Evolutionary conservation across 2,888 invertebrate species (phyloP).

Genomic region (Drosophila dives): DNA sequence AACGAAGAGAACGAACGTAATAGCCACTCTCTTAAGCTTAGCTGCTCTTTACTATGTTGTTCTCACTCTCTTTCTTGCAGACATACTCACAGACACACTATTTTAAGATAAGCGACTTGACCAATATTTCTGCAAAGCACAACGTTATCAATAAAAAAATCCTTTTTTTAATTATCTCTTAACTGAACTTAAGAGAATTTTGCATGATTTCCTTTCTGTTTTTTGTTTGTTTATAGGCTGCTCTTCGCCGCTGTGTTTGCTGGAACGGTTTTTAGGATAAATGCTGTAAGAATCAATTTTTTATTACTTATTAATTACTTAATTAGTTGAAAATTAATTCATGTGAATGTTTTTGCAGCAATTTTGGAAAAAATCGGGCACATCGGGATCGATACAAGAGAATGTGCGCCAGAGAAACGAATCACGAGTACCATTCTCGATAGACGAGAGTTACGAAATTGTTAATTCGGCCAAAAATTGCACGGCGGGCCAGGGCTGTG

Average conservation of each 20-base stretch:
- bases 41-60: slow-evolving; percentile 20
- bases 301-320: neutral
- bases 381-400: slow-evolving; percentile 78
- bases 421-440: slow-evolving; percentile 61
- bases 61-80: slow-evolving; percentile 8
- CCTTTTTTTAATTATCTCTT: neutral
- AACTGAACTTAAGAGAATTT: slow-evolving; percentile 7
- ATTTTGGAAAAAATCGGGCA: slow-evolving; percentile 84
- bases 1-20: slow-evolving; percentile 10
- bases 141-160: slow-evolving; percentile 17
- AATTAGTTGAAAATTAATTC: slow-evolving; percentile 1
- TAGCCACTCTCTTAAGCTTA: slow-evolving; percentile 36
- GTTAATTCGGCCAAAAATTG: slow-evolving; percentile 86
- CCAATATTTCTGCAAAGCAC: neutral
- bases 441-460: slow-evolving; percentile 83
- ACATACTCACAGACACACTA: neutral
- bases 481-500: slow-evolving; percentile 88
- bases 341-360: slow-evolving; percentile 73
- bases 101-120: slow-evolving; percentile 35
- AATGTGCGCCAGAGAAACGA: slow-evolving; percentile 75
- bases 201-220: neutral
- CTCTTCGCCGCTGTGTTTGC: slow-evolving; percentile 82
- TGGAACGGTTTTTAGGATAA: slow-evolving; percentile 76
- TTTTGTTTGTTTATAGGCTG: slow-evolving; percentile 71
- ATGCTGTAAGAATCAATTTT: slow-evolving; percentile 79